Evolutionary conservation across 2,888 invertebrate genomes (phyloP).

Genomic region (Allolobophora icterica): DNA sequence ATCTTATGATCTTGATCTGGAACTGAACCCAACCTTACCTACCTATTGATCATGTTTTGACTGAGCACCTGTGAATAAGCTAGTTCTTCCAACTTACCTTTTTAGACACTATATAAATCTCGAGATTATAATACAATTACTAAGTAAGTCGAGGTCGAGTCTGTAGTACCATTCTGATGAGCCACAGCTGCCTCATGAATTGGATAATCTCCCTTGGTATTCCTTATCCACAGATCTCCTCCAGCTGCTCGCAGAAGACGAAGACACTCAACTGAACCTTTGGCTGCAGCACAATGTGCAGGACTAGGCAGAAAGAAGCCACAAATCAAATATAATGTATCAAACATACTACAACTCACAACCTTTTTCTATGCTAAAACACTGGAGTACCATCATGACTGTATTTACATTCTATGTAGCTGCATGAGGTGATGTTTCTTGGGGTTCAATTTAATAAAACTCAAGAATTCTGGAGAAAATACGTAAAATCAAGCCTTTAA

Average conservation of each 20-base stretch:
- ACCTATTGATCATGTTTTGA: too few species aligned
- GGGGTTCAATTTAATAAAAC: not conserved
- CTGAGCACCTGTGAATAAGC: too few species aligned
- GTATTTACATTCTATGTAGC: not conserved
- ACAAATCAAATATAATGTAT: not conserved
- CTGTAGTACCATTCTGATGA: constrained; percentile 74
- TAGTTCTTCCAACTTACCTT: too few species aligned
- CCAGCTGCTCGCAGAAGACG: constrained; percentile 78
- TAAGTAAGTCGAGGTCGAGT: not conserved
- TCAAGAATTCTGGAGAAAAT: too few species aligned
- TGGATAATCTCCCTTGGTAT: constrained; percentile 90
- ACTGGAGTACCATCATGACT: not conserved
- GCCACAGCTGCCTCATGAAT: constrained; percentile 94
- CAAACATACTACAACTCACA: not conserved
- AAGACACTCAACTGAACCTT: constrained; percentile 89
- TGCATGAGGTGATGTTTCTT: not conserved
- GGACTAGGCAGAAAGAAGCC: constrained; percentile 60
- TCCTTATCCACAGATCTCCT: constrained; percentile 85
- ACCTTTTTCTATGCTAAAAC: not conserved
- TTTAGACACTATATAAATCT: too few species aligned
- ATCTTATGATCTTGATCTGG: too few species aligned
- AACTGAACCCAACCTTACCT: too few species aligned
- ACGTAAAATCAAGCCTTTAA: too few species aligned
- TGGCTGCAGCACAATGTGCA: constrained; percentile 92
- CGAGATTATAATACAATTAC: not conserved